Evolutionary conservation across 2,113 vertebrate species (phyloP), one percentile per base, ranked within the genome.

Genomic region (Sylvicapra grimmia): DNA sequence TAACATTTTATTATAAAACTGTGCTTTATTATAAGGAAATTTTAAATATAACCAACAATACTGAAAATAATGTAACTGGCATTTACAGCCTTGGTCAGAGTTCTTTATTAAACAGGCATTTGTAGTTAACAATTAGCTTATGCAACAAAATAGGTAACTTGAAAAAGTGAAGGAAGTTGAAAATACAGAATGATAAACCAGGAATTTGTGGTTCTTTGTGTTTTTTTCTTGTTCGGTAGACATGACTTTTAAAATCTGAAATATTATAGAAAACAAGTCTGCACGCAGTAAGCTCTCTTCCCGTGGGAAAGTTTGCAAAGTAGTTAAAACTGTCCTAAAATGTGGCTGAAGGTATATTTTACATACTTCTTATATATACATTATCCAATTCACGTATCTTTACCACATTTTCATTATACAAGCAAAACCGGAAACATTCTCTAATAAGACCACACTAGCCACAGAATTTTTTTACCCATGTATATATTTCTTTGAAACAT

Each of bases 11-110:
- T 97, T 99, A 99, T 98, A 99, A 99, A 99, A 99, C 98, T 98
- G 99, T 99, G 98, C 96, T 99, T 99, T 99, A 99, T 99, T 99
- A 98, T 99, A 99, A 99, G 99, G 99, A 99, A 99, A 99, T 98
- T 99, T 99, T 99, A 99, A 99, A 99, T 99, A 99, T 99, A 99
- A 99, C 98, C 98, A 98, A 98, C 98, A 98, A 98, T 99, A 99
- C 99, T 98, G 98, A 99, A 99, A 99, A 98, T 99, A 99, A 98
- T 88, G 84, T 98, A 98, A 98, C 98, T 98, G 99, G 98, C 98
- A 98, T 99, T 98, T 97, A 98, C 98, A 98, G 98, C 98, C 98
- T 99, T 98, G 98, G 98, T 98, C 98, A 98, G 96, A 98, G 93
- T 98, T 98, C 97, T 98, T 98, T 98, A 98, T 98, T 98, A 93